phyloP scores from a whole-genome alignment of 2,797 vertebrate genomes.

The Gadopsis marmoratus region DNA sequence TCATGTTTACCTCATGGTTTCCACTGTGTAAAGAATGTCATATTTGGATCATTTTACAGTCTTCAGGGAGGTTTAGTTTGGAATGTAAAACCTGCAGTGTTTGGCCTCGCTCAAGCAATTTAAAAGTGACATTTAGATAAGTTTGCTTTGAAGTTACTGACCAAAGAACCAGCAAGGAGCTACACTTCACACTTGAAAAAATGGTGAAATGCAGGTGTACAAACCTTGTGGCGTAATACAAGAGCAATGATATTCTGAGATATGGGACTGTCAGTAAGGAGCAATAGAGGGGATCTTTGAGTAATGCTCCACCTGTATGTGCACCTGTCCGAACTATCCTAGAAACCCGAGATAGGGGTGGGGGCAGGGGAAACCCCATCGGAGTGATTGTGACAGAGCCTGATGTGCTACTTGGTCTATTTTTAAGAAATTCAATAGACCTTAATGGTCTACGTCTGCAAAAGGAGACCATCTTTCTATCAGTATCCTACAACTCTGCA shows the following conservation, averaged over 20 bases:
- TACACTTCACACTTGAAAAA: conserved; percentile 3
- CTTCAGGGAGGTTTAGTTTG: background rate
- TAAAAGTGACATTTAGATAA: conserved; percentile 1
- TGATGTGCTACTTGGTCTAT: conserved; percentile 35
- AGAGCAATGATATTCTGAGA: conserved; percentile 50
- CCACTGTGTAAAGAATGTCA: conserved; percentile 13
- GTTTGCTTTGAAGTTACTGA: conserved; percentile 48
- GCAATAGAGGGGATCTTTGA: conserved; percentile 55
- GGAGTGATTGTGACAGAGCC: conserved; percentile 29
- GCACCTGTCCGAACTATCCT: conserved; percentile 65
- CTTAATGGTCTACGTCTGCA: background rate
- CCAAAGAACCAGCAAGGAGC: background rate
- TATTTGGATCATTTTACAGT: conserved; percentile 22
- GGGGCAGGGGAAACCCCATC: conserved; percentile 41
- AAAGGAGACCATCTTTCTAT: background rate
- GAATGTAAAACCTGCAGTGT: background rate
- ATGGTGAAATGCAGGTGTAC: conserved; percentile 46
- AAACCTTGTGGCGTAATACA: conserved; percentile 27
- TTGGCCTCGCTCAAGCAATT: background rate
- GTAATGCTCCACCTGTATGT: conserved; percentile 54
- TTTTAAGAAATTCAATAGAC: conserved; percentile 25
- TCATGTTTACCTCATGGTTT: conserved; percentile 23
- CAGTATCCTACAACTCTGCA: background rate
- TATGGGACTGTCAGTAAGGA: conserved; percentile 62
- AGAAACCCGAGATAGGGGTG: conserved; percentile 36